Conservation (phyloP, 2,797 vertebrate genomes). For the Enteromius paludinosus region DNA sequence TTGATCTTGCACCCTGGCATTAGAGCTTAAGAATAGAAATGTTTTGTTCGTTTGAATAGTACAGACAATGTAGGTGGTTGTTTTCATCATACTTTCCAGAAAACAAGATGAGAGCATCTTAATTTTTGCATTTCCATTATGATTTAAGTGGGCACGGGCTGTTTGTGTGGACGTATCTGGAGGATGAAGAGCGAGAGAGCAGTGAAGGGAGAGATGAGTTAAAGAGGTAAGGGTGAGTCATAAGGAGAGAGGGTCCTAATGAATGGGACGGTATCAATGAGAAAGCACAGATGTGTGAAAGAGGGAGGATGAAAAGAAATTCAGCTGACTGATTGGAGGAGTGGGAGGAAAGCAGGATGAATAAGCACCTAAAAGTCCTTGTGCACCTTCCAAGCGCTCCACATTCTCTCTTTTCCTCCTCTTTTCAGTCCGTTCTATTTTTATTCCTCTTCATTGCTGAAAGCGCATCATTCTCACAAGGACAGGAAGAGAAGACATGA, state of each 20-base stretch:
- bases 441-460: constrained; percentile 59
- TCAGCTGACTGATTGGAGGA: constrained; percentile 53
- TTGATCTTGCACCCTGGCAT: neutral
- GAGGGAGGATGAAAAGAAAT: constrained; percentile 60
- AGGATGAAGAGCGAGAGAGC: constrained; percentile 50
- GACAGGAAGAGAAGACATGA: constrained; percentile 53
- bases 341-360: constrained; percentile 60
- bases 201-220: constrained; percentile 39
- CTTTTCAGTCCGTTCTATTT: constrained; percentile 60
- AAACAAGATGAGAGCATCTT: constrained; percentile 39
- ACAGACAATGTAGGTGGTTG: constrained; percentile 8
- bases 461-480: constrained; percentile 53
- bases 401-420: constrained; percentile 38
- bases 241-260: constrained; percentile 54
- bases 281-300: constrained; percentile 57
- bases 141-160: constrained; percentile 41
- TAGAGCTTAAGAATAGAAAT: neutral
- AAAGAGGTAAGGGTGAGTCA: constrained; percentile 56
- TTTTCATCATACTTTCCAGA: constrained; percentile 41
- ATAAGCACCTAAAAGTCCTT: constrained; percentile 52
- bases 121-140: constrained; percentile 41
- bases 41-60: constrained; percentile 13
- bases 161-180: constrained; percentile 45
- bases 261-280: constrained; percentile 50
- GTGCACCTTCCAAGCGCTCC: constrained; percentile 50